Evolutionary conservation across 1,140 invertebrate genomes (phyloP).

Genomic region (Tyrophagus putrescentiae): DNA sequence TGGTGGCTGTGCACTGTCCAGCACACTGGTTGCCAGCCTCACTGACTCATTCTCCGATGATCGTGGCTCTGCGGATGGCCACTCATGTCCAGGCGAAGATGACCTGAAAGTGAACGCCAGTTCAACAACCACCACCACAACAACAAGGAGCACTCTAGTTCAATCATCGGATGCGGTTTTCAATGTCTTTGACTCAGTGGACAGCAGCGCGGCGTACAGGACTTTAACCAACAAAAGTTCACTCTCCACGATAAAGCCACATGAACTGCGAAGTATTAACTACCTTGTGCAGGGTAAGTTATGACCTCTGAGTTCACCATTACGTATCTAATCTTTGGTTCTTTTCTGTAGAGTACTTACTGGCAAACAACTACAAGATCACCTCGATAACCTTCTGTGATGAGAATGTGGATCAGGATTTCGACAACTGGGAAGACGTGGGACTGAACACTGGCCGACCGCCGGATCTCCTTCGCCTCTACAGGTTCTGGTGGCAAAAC

Average conservation of each 20-base stretch:
- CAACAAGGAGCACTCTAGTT: not conserved
- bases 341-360: slow-evolving; percentile 72
- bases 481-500: slow-evolving; percentile 45
- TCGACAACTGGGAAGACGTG: slow-evolving; percentile 79
- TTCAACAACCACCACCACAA: not conserved
- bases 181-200: no score
- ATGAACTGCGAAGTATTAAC: slow-evolving; percentile 68
- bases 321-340: slow-evolving; percentile 68
- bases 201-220: not conserved
- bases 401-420: slow-evolving; percentile 81
- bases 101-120: not conserved
- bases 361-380: slow-evolving; percentile 63
- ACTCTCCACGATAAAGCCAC: slow-evolving; percentile 46
- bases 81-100: slow-evolving; percentile 18
- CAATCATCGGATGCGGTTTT: not conserved
- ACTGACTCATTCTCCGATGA: not conserved
- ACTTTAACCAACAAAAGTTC: slow-evolving; percentile 7
- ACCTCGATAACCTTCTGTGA: slow-evolving; percentile 81
- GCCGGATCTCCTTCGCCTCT: slow-evolving; percentile 55
- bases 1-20: not conserved
- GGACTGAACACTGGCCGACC: slow-evolving; percentile 70
- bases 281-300: no score
- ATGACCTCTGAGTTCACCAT: no score
- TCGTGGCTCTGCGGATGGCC: slow-evolving; percentile 13
- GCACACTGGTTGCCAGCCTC: not conserved